These are phyloP conservation scores for Brenthis ino DNA, from an alignment of 2,888 invertebrate genomes.

Conservation along the genomic window DNA sequence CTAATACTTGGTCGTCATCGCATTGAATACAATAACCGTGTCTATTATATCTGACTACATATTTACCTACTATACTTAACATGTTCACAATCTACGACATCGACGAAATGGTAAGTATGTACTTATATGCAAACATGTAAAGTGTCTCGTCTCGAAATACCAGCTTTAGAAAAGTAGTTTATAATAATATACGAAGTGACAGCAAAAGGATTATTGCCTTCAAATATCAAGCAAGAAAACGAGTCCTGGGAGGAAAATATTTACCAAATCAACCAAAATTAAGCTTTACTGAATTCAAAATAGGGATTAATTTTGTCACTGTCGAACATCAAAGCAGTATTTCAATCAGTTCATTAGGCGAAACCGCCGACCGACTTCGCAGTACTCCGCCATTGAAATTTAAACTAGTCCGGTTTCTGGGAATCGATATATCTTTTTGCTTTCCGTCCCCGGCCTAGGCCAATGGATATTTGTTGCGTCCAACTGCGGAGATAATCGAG, in stretches of 20 bases:
- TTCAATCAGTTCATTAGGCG: conserved; percentile 77
- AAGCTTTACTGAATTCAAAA: neutral
- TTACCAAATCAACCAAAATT: conserved; percentile 14
- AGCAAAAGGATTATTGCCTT: conserved; percentile 15
- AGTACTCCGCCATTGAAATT: conserved; percentile 78
- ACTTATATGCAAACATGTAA: neutral
- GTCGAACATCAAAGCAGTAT: conserved; percentile 67
- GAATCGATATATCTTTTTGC: conserved; percentile 60
- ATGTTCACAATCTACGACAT: neutral
- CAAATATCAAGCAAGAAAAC: conserved; percentile 21
- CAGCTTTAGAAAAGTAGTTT: no score
- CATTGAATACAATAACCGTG: conserved; percentile 6
- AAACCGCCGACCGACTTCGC: conserved; percentile 66
- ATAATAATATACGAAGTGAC: neutral
- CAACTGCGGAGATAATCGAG: conserved; percentile 35
- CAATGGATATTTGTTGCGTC: conserved; percentile 54
- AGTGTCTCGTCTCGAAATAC: neutral
- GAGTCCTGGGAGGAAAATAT: conserved; percentile 39
- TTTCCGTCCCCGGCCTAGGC: conserved; percentile 55
- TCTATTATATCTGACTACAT: conserved; percentile 10
- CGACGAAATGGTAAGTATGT: neutral
- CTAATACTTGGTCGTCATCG: conserved; percentile 46
- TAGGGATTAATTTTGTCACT: conserved; percentile 45
- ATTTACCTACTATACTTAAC: neutral
- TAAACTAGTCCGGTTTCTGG: conserved; percentile 72